Conservation (phyloP, 2,797 vertebrate species). For the Rhinatrema bivittatum region DNA sequence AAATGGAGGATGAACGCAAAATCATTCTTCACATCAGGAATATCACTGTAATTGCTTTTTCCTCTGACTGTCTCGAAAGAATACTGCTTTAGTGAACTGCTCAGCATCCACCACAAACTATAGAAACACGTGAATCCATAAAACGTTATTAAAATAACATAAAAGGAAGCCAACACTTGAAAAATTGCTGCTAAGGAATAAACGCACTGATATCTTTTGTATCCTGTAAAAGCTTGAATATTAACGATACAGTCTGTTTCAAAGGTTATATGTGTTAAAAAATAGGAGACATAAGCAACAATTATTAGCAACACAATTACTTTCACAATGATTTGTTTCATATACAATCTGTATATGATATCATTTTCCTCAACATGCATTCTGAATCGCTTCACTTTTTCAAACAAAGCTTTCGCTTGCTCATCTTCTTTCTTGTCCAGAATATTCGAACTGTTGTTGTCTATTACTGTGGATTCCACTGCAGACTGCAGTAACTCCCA, state of each 20-base stretch:
- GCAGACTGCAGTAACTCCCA: slow-evolving; percentile 50
- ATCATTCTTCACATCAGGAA: slow-evolving; percentile 69
- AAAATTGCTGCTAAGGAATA: slow-evolving; percentile 68
- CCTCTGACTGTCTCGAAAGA: slow-evolving; percentile 67
- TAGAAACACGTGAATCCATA: slow-evolving; percentile 68
- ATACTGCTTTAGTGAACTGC: slow-evolving; percentile 69
- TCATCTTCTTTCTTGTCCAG: slow-evolving; percentile 71
- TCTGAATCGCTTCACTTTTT: slow-evolving; percentile 68
- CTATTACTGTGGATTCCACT: slow-evolving; percentile 53
- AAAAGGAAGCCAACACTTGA: slow-evolving; percentile 65
- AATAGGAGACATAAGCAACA: slow-evolving; percentile 61
- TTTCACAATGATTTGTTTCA: slow-evolving; percentile 67
- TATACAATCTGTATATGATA: slow-evolving; percentile 62
- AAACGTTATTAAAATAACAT: slow-evolving; percentile 59
- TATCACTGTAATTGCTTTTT: slow-evolving; percentile 70
- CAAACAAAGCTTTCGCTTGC: slow-evolving; percentile 72
- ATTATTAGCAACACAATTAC: slow-evolving; percentile 60
- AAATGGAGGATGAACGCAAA: slow-evolving; percentile 75
- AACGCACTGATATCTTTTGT: slow-evolving; percentile 67
- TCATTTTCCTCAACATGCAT: slow-evolving; percentile 67
- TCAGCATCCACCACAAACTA: slow-evolving; percentile 70
- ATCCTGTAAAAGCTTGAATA: slow-evolving; percentile 65
- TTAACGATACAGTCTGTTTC: slow-evolving; percentile 65
- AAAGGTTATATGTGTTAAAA: slow-evolving; percentile 62
- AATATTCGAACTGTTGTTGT: slow-evolving; percentile 56